A percentile compares a stretch with the other conserved stretches of the same genome.
Conservation (phyloP, 1,140 invertebrate species). For the Drosophila obscura region DNA sequence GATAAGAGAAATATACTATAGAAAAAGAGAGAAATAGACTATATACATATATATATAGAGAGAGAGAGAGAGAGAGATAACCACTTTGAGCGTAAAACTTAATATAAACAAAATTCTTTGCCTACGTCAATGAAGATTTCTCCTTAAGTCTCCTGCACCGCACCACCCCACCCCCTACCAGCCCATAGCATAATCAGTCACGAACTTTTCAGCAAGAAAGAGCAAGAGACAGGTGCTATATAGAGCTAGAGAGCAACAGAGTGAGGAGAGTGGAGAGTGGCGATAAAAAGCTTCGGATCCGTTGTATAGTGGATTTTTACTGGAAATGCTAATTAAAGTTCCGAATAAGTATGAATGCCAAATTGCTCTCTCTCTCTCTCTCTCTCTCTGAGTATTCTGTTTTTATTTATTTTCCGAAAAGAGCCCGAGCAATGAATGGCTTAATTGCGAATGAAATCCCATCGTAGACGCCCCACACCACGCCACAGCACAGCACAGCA, state of each 20-base stretch:
- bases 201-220: constrained; percentile 52
- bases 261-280: no score
- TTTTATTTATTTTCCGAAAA: constrained; percentile 51
- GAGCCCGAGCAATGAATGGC: constrained; percentile 56
- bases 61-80: constrained; percentile 17
- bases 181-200: constrained; percentile 67
- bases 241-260: not conserved
- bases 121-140: constrained; percentile 39
- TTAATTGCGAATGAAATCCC: constrained; percentile 30
- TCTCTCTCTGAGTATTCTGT: constrained; percentile 58
- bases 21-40: not conserved
- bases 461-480: not conserved
- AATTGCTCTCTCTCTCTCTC: constrained; percentile 49
- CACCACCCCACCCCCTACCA: constrained; percentile 37
- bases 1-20: constrained; percentile 22
- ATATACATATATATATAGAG: not conserved
- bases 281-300: constrained; percentile 23
- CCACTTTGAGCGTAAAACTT: constrained; percentile 22
- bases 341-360: constrained; percentile 53
- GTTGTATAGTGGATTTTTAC: constrained; percentile 33
- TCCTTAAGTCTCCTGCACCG: constrained; percentile 13
- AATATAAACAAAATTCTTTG: constrained; percentile 52
- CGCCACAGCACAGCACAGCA: no score
- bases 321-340: constrained; percentile 81
- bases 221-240: not conserved